These are phyloP conservation scores for Ischnura elegans DNA, from an alignment of 2,888 invertebrate genomes.

Conservation along the genomic window DNA sequence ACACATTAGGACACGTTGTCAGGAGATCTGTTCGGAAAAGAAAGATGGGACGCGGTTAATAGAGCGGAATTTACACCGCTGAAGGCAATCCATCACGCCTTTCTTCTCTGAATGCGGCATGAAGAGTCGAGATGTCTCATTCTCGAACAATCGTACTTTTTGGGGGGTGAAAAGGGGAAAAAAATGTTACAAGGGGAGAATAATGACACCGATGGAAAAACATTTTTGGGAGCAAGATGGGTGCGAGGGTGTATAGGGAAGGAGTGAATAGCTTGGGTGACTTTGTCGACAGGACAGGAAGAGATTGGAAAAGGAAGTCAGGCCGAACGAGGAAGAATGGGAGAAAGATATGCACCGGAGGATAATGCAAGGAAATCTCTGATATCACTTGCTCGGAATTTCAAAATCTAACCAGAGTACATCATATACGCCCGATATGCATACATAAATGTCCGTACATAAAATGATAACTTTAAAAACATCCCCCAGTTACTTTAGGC, in stretches of 20 bases:
- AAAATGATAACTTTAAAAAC: too few relatives aligned
- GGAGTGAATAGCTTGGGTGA: background rate
- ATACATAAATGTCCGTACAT: too few relatives aligned
- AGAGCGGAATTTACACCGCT: background rate
- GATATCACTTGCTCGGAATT: too few relatives aligned
- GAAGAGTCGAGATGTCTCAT: slow-evolving; percentile 22
- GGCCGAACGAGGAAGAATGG: background rate
- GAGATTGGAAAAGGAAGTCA: background rate
- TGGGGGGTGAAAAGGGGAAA: background rate
- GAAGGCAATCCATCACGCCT: slow-evolving; percentile 52
- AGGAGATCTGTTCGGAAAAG: slow-evolving; percentile 51
- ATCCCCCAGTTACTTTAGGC: too few relatives aligned
- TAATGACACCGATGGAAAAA: background rate
- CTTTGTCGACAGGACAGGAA: slow-evolving; percentile 9
- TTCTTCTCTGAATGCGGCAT: background rate
- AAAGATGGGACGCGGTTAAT: slow-evolving; percentile 34
- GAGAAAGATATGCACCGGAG: background rate
- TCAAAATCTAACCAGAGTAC: too few relatives aligned
- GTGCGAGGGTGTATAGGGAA: too few relatives aligned
- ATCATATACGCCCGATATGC: too few relatives aligned
- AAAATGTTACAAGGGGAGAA: background rate
- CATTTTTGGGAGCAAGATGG: background rate
- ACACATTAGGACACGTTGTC: slow-evolving; percentile 1
- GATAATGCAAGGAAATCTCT: too few relatives aligned
- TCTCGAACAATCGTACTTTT: slow-evolving; percentile 36